A percentile compares a stretch with the other conserved stretches of the same genome.
These are phyloP conservation scores for Microtus oregoni DNA, from an alignment of 2,113 vertebrate genomes.

Conservation along the genomic window DNA sequence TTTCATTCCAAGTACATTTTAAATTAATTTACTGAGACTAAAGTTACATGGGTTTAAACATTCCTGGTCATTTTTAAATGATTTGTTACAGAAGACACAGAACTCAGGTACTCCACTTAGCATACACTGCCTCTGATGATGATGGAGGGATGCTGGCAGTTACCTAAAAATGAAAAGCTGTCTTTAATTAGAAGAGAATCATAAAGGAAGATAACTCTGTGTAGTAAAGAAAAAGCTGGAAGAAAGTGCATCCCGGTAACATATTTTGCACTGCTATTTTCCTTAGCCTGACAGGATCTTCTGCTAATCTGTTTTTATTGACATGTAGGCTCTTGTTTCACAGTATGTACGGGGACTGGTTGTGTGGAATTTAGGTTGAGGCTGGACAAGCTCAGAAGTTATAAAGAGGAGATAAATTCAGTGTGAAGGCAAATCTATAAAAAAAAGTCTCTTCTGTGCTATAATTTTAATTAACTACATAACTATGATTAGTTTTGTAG, in stretches of 20 bases:
- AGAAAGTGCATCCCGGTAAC: neutral
- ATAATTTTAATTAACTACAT: conserved; percentile 2
- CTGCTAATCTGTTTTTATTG: neutral
- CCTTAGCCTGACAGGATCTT: neutral
- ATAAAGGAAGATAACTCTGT: neutral
- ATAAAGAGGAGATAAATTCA: neutral
- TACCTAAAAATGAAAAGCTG: neutral
- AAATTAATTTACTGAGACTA: conserved; percentile 6
- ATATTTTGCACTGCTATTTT: neutral
- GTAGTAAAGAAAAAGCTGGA: neutral
- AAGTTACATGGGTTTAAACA: conserved; percentile 17
- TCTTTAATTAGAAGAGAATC: conserved; percentile 3
- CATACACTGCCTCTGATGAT: neutral
- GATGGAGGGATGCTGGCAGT: neutral
- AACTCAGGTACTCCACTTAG: neutral
- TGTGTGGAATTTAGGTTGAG: neutral
- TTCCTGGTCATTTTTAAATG: neutral
- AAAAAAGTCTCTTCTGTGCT: neutral
- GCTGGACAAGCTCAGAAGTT: neutral
- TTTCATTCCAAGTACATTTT: neutral
- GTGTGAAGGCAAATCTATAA: neutral
- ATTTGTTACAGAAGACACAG: neutral
- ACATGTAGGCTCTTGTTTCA: neutral
- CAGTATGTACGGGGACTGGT: neutral
- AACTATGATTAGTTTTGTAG: neutral